A percentile compares a stretch with the other conserved stretches of the same genome.
phyloP scores from a whole-genome alignment of 2,888 invertebrate species.

The Stenchaetothrips biformis region DNA sequence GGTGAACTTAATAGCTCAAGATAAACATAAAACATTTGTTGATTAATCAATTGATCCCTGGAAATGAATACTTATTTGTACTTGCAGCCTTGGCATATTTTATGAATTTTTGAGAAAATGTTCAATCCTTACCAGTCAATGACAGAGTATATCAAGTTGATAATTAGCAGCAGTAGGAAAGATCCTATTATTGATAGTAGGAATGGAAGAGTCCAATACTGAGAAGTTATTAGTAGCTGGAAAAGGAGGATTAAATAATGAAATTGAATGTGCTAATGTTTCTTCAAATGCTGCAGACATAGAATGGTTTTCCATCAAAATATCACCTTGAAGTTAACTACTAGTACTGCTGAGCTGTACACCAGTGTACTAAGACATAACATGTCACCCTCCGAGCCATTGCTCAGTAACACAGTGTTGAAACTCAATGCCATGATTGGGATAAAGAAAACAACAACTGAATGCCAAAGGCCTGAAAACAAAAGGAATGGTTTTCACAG shows the following conservation, averaged over 20 bases:
- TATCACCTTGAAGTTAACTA: constrained; percentile 54
- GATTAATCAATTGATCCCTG: constrained; percentile 36
- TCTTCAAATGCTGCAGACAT: not conserved
- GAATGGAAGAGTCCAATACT: constrained; percentile 55
- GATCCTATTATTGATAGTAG: constrained; percentile 53
- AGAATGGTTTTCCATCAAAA: constrained; percentile 8
- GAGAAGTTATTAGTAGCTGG: constrained; percentile 56
- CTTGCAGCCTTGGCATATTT: not conserved
- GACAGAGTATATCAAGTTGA: constrained; percentile 55
- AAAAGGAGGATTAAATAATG: constrained; percentile 31
- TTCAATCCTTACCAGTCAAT: constrained; percentile 54
- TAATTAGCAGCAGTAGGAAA: constrained; percentile 52
- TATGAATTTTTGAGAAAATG: constrained; percentile 28
- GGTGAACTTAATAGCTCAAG: constrained; percentile 54
- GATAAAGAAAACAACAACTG: constrained; percentile 57
- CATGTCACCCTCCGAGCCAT: constrained; percentile 41
- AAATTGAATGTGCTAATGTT: constrained; percentile 2
- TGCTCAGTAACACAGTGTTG: constrained; percentile 28
- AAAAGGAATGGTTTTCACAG: constrained; percentile 20
- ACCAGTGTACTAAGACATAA: constrained; percentile 58
- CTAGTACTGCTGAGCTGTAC: constrained; percentile 54
- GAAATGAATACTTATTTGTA: not conserved
- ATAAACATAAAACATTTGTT: constrained; percentile 57
- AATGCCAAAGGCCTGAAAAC: constrained; percentile 58
- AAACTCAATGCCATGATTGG: constrained; percentile 38